Evolutionary conservation across 1,140 invertebrate species (phyloP).

Genomic region (Adelges cooleyi): DNA sequence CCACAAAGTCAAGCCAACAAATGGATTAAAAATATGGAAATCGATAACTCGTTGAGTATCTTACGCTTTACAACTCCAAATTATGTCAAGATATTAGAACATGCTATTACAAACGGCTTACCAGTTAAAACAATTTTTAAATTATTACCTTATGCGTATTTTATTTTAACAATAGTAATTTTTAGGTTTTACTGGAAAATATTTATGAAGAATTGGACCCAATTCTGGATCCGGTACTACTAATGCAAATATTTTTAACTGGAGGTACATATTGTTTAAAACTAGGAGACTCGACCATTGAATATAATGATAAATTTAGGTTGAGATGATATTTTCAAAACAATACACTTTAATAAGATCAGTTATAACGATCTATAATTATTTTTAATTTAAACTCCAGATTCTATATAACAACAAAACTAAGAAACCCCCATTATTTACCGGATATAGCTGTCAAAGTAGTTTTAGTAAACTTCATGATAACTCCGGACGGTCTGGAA

Average conservation of each 20-base stretch:
- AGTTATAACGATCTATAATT: conserved; percentile 63
- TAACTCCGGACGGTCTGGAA: conserved; percentile 78
- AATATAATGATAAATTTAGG: conserved; percentile 21
- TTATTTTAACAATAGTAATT: neutral
- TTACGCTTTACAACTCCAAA: conserved; percentile 70
- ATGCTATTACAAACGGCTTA: conserved; percentile 84
- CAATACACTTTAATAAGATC: too few relatives aligned
- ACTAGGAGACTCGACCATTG: conserved; percentile 19
- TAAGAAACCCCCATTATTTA: conserved; percentile 82
- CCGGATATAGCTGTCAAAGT: conserved; percentile 84
- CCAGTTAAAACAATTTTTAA: conserved; percentile 44
- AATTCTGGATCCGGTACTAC: conserved; percentile 6
- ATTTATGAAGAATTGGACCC: conserved; percentile 74
- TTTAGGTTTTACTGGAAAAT: conserved; percentile 65
- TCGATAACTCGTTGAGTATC: conserved; percentile 68
- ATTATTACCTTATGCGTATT: neutral
- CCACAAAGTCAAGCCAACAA: conserved; percentile 84
- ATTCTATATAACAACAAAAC: conserved; percentile 82
- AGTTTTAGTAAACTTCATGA: conserved; percentile 86
- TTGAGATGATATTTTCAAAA: neutral
- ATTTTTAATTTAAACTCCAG: conserved; percentile 70
- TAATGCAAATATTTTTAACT: conserved; percentile 22
- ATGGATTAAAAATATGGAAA: conserved; percentile 91
- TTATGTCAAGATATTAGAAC: conserved; percentile 76
- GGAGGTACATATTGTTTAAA: conserved; percentile 25